Evolutionary conservation across 1,140 invertebrate genomes (phyloP), one percentile per base, ranked within the genome.

Genomic region (Plectrocnemia conspersa): DNA sequence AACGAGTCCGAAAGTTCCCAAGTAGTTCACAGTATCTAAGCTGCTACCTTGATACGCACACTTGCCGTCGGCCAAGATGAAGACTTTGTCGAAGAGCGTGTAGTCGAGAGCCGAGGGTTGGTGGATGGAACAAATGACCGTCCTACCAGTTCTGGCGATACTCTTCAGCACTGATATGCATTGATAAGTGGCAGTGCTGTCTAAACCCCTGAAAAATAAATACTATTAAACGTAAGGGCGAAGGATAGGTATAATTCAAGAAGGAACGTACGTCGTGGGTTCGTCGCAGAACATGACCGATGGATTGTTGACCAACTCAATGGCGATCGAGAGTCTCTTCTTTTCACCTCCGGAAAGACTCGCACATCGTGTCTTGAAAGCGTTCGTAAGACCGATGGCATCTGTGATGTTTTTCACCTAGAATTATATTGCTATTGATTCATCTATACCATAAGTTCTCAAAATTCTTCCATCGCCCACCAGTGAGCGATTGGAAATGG

Each of bases 301-400:
- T 3, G 93, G 93, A 76, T 96, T 95, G 68, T 92, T 91, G 6
- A 96, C 82, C 13, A 97, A 75, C 71, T 96, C 93, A 29, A 94
- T 73, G 1, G 91, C 92, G 13, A 97, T 92, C 38, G 88, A 89
- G 3, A 97, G 71, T 23, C 93, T 75, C 66, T 96, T 97, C 59
- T 83, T 82, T 67, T 97, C 91, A 1, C 94, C 93, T 1, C 93
- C 93, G 16, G 91, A 94, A 3, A 97, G 73, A 50, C 80, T 80
- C n/a, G 74, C 75, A 60, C 89, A 89, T 45, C 79, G 73, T 0
- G 89, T 95, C 21, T 89, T 76, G 64, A 84, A 83, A 0, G 82
- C 77, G 32, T 81, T 81, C 0, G 64, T 68, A 10, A 92, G 66
- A 15, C 85, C 84, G 1, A 92, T 66, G 0, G 80, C 83, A 2